phyloP scores from a whole-genome alignment of 2,888 invertebrate species.

The Lasius fuliginosus region DNA sequence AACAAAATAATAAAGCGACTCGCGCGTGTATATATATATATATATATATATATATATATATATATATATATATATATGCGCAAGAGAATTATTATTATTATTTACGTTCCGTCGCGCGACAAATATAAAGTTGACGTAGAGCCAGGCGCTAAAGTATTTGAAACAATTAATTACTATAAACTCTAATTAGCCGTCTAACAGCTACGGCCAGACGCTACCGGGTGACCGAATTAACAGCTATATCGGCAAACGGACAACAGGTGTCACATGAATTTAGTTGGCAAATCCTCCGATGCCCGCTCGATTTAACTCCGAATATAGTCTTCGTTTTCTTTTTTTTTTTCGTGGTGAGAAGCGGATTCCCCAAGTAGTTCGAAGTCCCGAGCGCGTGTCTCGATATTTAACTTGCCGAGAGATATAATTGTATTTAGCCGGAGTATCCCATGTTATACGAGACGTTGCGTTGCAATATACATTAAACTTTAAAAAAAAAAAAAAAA shows the following conservation, averaged over 20 bases:
- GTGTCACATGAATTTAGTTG: slow-evolving; percentile 73
- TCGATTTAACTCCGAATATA: slow-evolving; percentile 54
- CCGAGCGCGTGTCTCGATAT: background rate
- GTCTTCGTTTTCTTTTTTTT: slow-evolving; percentile 22
- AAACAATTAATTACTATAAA: slow-evolving; percentile 53
- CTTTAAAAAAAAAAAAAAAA: background rate
- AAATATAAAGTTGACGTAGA: slow-evolving; percentile 25
- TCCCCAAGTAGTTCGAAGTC: slow-evolving; percentile 12
- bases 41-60: background rate
- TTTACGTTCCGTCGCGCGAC: slow-evolving; percentile 28
- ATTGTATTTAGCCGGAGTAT: background rate
- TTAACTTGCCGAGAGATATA: slow-evolving; percentile 7
- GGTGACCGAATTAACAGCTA: slow-evolving; percentile 66
- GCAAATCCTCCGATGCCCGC: slow-evolving; percentile 57
- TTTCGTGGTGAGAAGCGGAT: background rate
- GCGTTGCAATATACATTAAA: background rate
- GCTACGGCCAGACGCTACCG: slow-evolving; percentile 53
- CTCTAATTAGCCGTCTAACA: slow-evolving; percentile 63
- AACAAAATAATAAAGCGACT: slow-evolving; percentile 34
- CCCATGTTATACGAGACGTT: background rate
- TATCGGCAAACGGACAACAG: slow-evolving; percentile 69
- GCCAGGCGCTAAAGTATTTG: slow-evolving; percentile 48
- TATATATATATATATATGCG: background rate
- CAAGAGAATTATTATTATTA: slow-evolving; percentile 43
- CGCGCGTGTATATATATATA: background rate